phyloP scores from a whole-genome alignment of 1,140 invertebrate species.

The Drosophila arizonae region DNA sequence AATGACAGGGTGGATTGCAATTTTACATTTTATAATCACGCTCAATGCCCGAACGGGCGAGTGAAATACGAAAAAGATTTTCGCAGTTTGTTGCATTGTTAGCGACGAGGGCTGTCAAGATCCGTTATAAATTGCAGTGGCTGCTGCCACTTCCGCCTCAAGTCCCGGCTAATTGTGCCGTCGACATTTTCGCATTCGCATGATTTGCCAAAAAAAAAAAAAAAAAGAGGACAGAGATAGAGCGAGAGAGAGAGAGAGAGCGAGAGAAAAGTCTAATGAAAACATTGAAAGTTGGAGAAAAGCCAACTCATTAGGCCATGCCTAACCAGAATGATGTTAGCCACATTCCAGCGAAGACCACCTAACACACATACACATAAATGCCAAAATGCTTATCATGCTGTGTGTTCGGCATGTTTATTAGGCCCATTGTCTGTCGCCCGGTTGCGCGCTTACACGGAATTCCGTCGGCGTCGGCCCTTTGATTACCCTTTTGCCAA shows the following conservation, averaged over 20 bases:
- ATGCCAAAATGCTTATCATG: constrained; percentile 38
- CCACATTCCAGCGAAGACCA: constrained; percentile 41
- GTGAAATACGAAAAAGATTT: constrained; percentile 18
- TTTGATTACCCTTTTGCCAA: constrained; percentile 9
- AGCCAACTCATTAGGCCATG: constrained; percentile 21
- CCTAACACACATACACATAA: background rate
- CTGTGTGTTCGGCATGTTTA: constrained; percentile 21
- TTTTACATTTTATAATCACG: constrained; percentile 60
- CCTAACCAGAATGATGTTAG: constrained; percentile 11
- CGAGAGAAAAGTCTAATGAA: too few relatives aligned
- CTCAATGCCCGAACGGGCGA: background rate
- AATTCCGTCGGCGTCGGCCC: constrained; percentile 24
- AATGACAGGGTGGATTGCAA: constrained; percentile 77
- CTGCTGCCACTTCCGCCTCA: constrained; percentile 48
- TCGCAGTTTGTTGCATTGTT: constrained; percentile 60
- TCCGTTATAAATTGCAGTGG: constrained; percentile 70
- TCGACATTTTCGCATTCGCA: constrained; percentile 15
- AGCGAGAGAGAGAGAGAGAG: too few relatives aligned
- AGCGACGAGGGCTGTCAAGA: constrained; percentile 21
- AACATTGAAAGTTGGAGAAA: background rate
- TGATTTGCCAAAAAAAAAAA: constrained; percentile 36
- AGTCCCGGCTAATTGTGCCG: constrained; percentile 47
- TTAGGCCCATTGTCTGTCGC: constrained; percentile 40
- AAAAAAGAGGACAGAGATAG: background rate
- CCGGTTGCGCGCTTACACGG: constrained; percentile 36